Evolutionary conservation across 1,140 invertebrate genomes (phyloP), one percentile per base, ranked within the genome.

Genomic region (Aphaenogaster ashmeadi): DNA sequence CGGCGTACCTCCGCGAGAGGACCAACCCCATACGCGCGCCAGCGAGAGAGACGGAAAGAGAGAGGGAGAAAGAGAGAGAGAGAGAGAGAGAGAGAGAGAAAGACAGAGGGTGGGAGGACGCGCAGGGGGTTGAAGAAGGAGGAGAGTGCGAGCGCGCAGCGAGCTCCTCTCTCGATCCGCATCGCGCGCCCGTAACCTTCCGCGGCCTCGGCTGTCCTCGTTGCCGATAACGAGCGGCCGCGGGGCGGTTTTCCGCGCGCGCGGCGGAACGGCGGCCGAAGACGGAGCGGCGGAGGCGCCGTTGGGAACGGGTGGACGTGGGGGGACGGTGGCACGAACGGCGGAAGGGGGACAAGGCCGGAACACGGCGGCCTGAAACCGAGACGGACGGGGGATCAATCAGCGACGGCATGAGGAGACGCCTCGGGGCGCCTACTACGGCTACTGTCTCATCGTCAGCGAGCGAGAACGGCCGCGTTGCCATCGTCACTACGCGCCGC

Each of bases 351-450:
- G 41, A 58, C 75, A 80, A 79, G 85, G 66, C 52, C 33, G 78
- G 78, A 69, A 47, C 64, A 66, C 44, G 33, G 64, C 54, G 33
- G 85, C 60, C 33, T 38, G 74, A 66, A 56, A 47, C 47, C 41
- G 64, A 47, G 77, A 67, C 44, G 54, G 36, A 87, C 77, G 64
- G 78, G 67, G 67, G 52, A 87, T 87, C 85, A 81, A 87, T 87
- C 69, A 56, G 9, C 52, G 41, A 74, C 72, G 89, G 83, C 83
- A 88, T 90, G 87, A 79, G 90, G 83, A 88, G 72, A 91, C 83
- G 83, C 66, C 62, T 87, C 50, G 80, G 56, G 56, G 2, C 64
- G 69, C 52, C 67, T 33, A 56, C 27, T 54, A n/a, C 74, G n/a
- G 60, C 47, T 54, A 44, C 38, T 56, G 44, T 72, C 47, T 83